Percentiles rank a stretch among this genome's conserved stretches.
phyloP scores from a whole-genome alignment of 1,140 invertebrate species.

The Cryptotermes secundus region DNA sequence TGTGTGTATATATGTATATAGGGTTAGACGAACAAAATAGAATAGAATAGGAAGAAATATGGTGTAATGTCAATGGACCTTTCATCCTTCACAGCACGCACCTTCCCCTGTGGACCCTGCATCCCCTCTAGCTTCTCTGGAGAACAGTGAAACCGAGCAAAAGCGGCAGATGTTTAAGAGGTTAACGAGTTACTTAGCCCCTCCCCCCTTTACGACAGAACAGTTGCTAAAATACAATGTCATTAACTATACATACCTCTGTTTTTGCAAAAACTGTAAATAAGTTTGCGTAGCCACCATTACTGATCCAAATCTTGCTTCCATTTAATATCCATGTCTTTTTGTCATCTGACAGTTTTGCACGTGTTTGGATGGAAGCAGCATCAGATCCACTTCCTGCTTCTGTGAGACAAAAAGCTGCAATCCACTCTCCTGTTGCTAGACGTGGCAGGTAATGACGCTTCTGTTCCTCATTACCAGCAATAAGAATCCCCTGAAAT shows the following conservation, averaged over 20 bases:
- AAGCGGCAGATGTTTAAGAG: too few species aligned
- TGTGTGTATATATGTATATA: too few species aligned
- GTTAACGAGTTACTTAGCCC: too few species aligned
- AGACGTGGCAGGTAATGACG: constrained; percentile 7
- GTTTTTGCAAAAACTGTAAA: constrained; percentile 71
- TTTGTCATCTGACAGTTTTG: constrained; percentile 57
- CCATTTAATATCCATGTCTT: constrained; percentile 66
- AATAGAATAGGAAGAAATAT: too few species aligned
- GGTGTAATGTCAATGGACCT: too few species aligned
- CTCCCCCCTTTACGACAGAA: too few species aligned
- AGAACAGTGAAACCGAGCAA: too few species aligned
- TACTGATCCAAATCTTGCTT: constrained; percentile 70
- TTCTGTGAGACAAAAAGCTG: constrained; percentile 66
- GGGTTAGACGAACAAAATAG: too few species aligned
- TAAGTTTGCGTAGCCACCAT: constrained; percentile 68
- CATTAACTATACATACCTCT: constrained; percentile 33
- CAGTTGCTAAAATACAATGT: too few species aligned
- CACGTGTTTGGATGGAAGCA: constrained; percentile 50
- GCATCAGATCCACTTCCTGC: constrained; percentile 62
- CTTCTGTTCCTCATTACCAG: constrained; percentile 26
- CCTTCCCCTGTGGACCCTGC: too few species aligned
- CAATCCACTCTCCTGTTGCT: constrained; percentile 55
- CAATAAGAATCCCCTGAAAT: constrained; percentile 22
- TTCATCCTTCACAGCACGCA: too few species aligned
- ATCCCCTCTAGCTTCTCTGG: too few species aligned